Base-by-base conservation (phyloP, 2,888 invertebrate genomes). In the Sceliomorpha sp. region DNA sequence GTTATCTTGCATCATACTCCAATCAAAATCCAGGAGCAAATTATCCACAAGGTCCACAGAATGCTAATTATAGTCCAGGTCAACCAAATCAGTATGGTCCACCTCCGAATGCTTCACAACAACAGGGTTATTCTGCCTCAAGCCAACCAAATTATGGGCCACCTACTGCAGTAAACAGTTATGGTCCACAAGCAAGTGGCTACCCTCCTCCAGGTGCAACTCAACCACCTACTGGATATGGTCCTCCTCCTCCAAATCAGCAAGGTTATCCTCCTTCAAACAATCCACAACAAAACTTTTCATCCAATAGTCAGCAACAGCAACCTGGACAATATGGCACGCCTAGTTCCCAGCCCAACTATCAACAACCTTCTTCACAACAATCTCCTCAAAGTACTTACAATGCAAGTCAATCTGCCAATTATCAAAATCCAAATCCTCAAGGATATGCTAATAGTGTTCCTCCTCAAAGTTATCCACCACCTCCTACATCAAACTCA, bases 171-270 rank as follows among this genome's bases (percentile, higher is more conserved):
- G 87, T 85, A 1, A 88, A 87, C 45, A 88, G 86, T 50, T 87
- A 88, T 36, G 85, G 86, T 2, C 85, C 88, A 15, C 89, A 89
- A 66, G 86, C 88, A 10, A 84, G 87, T 20, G 89, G 89, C 24
- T 93, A 93, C 88, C 93, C 93, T 8, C 93, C 93, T 51, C 92
- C 92, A 45, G 90, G 90, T 56, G 71, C 82, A 0, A 80, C 78
- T 73, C 88, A 87, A 45, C 90, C 90, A 63, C 92, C 93, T 79
- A 91, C 92, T 20, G 87, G 85, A 32, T 91, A 92, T 82, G 92
- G 91, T 1, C 91, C 91, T 10, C 92, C 93, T 17, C 93, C 92
- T 72, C 90, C 91, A 70, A 93, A 92, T 86, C 92, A 92, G 20
- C 93, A 93, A 75, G 92, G 91, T 0, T 93, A 93, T 82, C 91